Conservation (phyloP, 2,888 invertebrate species). For the Eupithecia exiguata region DNA sequence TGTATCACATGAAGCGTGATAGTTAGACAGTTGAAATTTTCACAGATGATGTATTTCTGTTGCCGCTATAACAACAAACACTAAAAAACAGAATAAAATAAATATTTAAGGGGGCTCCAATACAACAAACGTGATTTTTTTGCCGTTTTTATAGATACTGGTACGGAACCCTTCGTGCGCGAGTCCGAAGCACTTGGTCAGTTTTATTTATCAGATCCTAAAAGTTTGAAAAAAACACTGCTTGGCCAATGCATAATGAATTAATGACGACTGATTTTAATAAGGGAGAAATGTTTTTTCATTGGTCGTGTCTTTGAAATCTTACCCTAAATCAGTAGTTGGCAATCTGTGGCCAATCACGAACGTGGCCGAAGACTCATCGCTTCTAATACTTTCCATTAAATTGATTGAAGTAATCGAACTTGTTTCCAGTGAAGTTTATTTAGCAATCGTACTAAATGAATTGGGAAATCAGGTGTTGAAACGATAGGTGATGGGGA, state of each 20-base stretch:
- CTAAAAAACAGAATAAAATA: too few relatives aligned
- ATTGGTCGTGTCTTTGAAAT: background rate
- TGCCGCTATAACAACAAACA: too few relatives aligned
- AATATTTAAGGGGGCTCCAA: too few relatives aligned
- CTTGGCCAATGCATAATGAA: background rate
- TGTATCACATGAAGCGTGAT: too few relatives aligned
- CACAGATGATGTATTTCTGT: too few relatives aligned
- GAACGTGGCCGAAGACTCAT: constrained; percentile 61
- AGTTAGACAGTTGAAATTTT: too few relatives aligned
- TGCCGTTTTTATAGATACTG: too few relatives aligned
- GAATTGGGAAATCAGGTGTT: background rate
- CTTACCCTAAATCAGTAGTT: background rate
- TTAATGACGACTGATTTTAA: background rate
- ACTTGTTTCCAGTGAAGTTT: background rate
- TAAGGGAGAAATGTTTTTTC: background rate
- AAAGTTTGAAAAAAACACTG: background rate
- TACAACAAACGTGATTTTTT: too few relatives aligned
- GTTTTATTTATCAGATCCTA: too few relatives aligned
- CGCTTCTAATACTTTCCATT: constrained; percentile 33
- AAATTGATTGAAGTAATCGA: background rate
- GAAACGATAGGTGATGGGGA: background rate
- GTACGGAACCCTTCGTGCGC: too few relatives aligned
- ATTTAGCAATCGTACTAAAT: background rate
- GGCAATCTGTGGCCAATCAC: constrained; percentile 45
- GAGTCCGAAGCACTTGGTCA: too few relatives aligned